phyloP scores from a whole-genome alignment of 2,888 invertebrate species.

The Sabellastarte sp. region DNA sequence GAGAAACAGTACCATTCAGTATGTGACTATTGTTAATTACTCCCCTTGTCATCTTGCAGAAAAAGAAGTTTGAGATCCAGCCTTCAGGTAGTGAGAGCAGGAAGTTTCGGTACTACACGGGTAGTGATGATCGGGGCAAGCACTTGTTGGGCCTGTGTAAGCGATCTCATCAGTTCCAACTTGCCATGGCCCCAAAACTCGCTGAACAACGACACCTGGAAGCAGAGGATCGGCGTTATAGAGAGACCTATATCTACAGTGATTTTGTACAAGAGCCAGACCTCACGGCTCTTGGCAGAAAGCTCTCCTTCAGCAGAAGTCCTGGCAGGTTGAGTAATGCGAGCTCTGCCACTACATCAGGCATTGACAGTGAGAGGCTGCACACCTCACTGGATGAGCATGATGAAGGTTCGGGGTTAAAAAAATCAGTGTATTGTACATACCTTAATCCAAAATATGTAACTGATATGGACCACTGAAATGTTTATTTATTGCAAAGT shows the following conservation, averaged over 20 bases:
- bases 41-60: slow-evolving; percentile 59
- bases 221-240: slow-evolving; percentile 74
- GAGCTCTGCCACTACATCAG: background rate
- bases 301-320: background rate
- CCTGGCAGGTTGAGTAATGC: background rate
- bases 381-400: slow-evolving; percentile 87
- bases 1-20: too few species aligned
- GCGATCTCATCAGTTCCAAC: slow-evolving; percentile 90
- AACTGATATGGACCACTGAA: too few species aligned
- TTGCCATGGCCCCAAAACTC: slow-evolving; percentile 80
- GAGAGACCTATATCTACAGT: slow-evolving; percentile 73
- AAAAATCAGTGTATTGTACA: background rate
- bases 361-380: slow-evolving; percentile 65
- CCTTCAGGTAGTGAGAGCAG: slow-evolving; percentile 71
- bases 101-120: slow-evolving; percentile 81
- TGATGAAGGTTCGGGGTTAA: slow-evolving; percentile 10
- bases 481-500: too few species aligned
- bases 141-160: slow-evolving; percentile 82
- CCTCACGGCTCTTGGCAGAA: background rate
- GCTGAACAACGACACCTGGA: slow-evolving; percentile 80
- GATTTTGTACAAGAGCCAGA: slow-evolving; percentile 27
- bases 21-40: too few species aligned
- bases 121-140: slow-evolving; percentile 91
- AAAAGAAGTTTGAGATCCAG: slow-evolving; percentile 95
- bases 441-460: too few species aligned